Evolutionary conservation across 2,888 invertebrate genomes (phyloP), one percentile per base, ranked within the genome.

Genomic region (Cryptocheilus praepositus): DNA sequence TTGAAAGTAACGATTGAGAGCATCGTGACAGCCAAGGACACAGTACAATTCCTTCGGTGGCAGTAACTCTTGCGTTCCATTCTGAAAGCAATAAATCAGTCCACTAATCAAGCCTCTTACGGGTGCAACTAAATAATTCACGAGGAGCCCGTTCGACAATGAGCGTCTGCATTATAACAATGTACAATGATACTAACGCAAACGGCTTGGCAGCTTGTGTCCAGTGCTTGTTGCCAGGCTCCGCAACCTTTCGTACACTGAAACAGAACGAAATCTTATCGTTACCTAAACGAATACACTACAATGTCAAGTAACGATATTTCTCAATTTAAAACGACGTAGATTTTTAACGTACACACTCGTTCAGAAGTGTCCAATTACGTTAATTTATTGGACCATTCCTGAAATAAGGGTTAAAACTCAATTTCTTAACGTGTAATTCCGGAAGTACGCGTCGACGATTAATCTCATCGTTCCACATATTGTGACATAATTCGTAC

Each of bases 161-260:
- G 36, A 36, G 36, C 36, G 8, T 36, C 54, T 28, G 16, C 54
- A 52, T 63, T 46, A 58, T 58, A 61, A 53, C 45, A 65, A 61
- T 64, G 60, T 57, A 36, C 22, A 45, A 44, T 36, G 51, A 65
- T 86, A 95, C 96, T 95, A 91, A 96, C 96, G 89, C 96, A 96
- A 88, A 93, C 93, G 81, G 92, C 92, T 89, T 93, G 93, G 85
- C 96, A 96, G 52, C 95, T 93, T 59, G 93, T 92, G 83, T 93
- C 92, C 80, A 96, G 89, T 43, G 95, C 95, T 81, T 91, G 91
- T 86, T 92, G 92, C 96, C 95, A 96, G 73, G 94, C 90, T 81
- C 92, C 92, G 89, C 96, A 96, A 65, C 96, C 96, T 86, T 92
- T 91, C 68, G 92, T 91, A 87, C 96, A 96, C 96, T 96, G 91